phyloP scores from a whole-genome alignment of 1,140 invertebrate species.

The Lethocerus indicus region DNA sequence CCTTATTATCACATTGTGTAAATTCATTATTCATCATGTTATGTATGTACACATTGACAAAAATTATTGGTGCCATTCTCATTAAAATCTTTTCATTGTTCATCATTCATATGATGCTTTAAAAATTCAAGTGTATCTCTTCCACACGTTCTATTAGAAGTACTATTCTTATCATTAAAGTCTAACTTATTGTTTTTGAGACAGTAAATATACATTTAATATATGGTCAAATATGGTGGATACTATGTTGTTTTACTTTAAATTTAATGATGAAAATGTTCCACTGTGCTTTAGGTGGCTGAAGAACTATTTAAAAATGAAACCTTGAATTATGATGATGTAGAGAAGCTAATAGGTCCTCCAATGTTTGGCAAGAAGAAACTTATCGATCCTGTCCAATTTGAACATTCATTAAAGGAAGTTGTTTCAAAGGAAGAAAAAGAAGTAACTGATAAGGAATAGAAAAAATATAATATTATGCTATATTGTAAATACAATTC shows the following conservation, averaged over 20 bases:
- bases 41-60: no score
- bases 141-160: neutral
- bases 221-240: neutral
- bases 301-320: constrained; percentile 73
- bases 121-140: no score
- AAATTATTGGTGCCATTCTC: no score
- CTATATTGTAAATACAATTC: no score
- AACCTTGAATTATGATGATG: constrained; percentile 80
- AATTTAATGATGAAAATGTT: neutral
- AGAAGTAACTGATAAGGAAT: no score
- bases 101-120: no score
- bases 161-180: neutral
- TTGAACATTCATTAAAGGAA: constrained; percentile 31
- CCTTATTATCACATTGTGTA: no score
- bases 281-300: constrained; percentile 45
- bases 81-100: no score
- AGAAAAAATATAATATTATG: no score
- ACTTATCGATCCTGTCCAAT: constrained; percentile 57
- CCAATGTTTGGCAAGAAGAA: constrained; percentile 68
- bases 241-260: neutral
- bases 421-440: no score
- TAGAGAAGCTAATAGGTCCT: constrained; percentile 75
- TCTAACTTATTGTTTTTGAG: neutral
- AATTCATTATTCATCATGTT: no score
- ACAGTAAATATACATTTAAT: neutral